Evolutionary conservation across 1,140 invertebrate species (phyloP).

Genomic region (Drosophila virilis): DNA sequence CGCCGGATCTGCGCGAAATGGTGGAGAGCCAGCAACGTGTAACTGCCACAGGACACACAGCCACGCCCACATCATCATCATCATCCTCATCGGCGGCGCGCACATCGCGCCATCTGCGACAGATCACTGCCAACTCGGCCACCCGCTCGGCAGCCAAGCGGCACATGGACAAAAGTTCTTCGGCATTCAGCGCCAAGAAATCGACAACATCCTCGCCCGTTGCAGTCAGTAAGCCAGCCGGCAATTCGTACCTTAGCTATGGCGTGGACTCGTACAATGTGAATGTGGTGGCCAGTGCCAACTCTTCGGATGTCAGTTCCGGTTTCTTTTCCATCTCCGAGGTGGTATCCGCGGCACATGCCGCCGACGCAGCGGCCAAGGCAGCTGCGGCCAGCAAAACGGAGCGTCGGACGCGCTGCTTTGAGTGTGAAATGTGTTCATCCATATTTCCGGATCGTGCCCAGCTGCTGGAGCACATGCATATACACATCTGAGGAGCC

Average conservation of each 20-base stretch:
- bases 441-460: constrained; percentile 89
- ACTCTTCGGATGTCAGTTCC: constrained; percentile 61
- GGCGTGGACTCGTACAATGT: constrained; percentile 66
- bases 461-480: constrained; percentile 90
- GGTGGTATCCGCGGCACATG: constrained; percentile 71
- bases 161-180: constrained; percentile 13
- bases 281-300: constrained; percentile 52
- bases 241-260: constrained; percentile 63
- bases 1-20: constrained; percentile 73
- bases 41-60: constrained; percentile 9
- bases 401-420: constrained; percentile 75
- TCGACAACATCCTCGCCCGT: constrained; percentile 4
- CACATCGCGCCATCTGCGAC: constrained; percentile 63
- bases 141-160: constrained; percentile 41
- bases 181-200: constrained; percentile 39
- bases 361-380: constrained; percentile 67
- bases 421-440: constrained; percentile 92
- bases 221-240: constrained; percentile 26
- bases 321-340: constrained; percentile 78
- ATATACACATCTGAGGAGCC: constrained; percentile 90
- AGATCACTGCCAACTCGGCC: constrained; percentile 49
- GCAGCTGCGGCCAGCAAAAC: constrained; percentile 53
- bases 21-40: constrained; percentile 65
- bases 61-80: constrained; percentile 39
- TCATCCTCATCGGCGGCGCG: constrained; percentile 50